Evolutionary conservation across 2,888 invertebrate species (phyloP).

Genomic region (Polyommatus iphigenia): DNA sequence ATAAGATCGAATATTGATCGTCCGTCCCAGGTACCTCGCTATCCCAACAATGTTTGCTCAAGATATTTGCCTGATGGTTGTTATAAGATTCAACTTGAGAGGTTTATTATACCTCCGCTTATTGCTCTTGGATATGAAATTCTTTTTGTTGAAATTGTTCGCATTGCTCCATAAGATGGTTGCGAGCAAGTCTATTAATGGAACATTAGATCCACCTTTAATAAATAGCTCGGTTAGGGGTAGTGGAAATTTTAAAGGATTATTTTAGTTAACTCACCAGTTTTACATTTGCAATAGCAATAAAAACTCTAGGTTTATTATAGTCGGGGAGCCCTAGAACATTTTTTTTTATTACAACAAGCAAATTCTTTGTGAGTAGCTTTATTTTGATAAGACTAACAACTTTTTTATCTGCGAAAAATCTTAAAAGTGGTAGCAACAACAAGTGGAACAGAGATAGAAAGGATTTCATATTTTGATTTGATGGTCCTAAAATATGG

Average conservation of each 20-base stretch:
- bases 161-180: not conserved
- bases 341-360: no score
- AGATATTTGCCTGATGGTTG: slow-evolving; percentile 40
- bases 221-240: not conserved
- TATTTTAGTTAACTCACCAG: not conserved
- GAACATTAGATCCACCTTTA: not conserved
- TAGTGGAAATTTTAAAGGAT: not conserved
- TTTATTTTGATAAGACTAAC: no score
- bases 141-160: slow-evolving; percentile 25
- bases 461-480: no score
- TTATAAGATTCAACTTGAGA: slow-evolving; percentile 30
- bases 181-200: not conserved
- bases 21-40: slow-evolving; percentile 59
- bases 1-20: slow-evolving; percentile 70
- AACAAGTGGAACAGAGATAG: no score
- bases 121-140: slow-evolving; percentile 27
- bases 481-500: no score
- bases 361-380: no score
- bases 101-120: slow-evolving; percentile 24
- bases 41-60: slow-evolving; percentile 45
- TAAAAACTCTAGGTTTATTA: no score
- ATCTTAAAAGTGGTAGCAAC: no score
- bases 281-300: not conserved
- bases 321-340: no score
- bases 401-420: no score